Evolutionary conservation across 1,140 invertebrate genomes (phyloP).

Genomic region (Drosophila repletoides): DNA sequence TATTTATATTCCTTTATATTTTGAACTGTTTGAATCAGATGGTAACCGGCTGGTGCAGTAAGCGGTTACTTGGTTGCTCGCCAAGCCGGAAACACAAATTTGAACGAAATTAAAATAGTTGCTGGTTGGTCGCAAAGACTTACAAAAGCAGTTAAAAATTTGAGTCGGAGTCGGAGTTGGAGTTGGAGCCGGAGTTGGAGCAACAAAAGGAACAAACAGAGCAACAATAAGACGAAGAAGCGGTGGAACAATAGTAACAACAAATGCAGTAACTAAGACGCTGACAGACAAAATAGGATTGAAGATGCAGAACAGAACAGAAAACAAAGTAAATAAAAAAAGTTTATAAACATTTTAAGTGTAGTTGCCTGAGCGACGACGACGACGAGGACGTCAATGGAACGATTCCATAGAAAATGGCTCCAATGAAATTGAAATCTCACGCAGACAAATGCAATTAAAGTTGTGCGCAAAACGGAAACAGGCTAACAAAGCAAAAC

Average conservation of each 20-base stretch:
- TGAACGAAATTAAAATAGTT: conserved; percentile 42
- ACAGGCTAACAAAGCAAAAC: conserved; percentile 66
- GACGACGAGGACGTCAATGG: conserved; percentile 3
- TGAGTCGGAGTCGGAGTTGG: too few relatives aligned
- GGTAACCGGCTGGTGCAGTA: conserved; percentile 13
- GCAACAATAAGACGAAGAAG: neutral
- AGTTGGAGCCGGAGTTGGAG: too few relatives aligned
- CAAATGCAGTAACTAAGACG: conserved; percentile 25
- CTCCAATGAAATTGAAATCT: conserved; percentile 72
- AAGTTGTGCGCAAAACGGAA: conserved; percentile 47
- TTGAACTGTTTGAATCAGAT: too few relatives aligned
- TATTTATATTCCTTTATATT: too few relatives aligned
- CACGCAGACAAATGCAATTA: conserved; percentile 47
- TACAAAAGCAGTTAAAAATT: conserved; percentile 10
- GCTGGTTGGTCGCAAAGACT: conserved; percentile 18
- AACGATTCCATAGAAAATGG: conserved; percentile 44
- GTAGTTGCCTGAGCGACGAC: conserved; percentile 43
- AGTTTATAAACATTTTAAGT: conserved; percentile 75
- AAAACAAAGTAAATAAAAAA: conserved; percentile 56
- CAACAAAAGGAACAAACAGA: neutral
- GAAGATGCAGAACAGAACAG: conserved; percentile 40
- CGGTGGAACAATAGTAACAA: conserved; percentile 11
- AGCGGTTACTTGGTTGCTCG: conserved; percentile 35
- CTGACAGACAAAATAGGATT: conserved; percentile 54
- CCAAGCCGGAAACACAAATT: conserved; percentile 36